phyloP scores from a whole-genome alignment of 2,888 invertebrate genomes.

The Idaea biselata region DNA sequence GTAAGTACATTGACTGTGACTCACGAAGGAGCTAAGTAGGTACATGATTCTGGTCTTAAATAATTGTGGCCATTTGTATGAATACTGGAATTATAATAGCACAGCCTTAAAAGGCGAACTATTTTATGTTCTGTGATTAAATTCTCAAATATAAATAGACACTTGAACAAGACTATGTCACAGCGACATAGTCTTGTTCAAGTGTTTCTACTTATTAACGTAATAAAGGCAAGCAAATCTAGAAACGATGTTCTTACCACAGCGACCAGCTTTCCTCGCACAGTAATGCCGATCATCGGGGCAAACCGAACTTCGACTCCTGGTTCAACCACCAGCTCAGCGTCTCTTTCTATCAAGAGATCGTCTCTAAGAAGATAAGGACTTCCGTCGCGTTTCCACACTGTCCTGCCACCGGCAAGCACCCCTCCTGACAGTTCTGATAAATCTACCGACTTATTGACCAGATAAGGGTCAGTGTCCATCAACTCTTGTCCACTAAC shows the following conservation, averaged over 20 bases:
- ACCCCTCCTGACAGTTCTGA: constrained; percentile 84
- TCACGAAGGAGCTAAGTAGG: constrained; percentile 9
- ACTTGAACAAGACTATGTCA: no score
- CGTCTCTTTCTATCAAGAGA: constrained; percentile 88
- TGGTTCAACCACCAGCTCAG: constrained; percentile 91
- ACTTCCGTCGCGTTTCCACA: constrained; percentile 81
- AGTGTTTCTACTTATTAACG: not conserved
- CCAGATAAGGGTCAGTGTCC: constrained; percentile 64
- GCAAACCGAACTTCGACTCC: constrained; percentile 95
- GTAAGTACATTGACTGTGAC: constrained; percentile 7
- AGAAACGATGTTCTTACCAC: constrained; percentile 84
- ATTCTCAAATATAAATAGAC: no score
- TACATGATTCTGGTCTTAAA: constrained; percentile 10
- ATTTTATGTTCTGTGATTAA: no score
- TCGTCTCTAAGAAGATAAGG: constrained; percentile 91
- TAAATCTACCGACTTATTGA: constrained; percentile 64
- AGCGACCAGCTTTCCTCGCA: constrained; percentile 93
- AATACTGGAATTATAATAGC: not conserved
- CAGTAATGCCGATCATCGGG: constrained; percentile 95
- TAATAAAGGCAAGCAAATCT: no score
- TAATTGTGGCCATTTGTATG: constrained; percentile 14
- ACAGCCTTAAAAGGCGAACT: not conserved
- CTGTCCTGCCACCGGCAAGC: constrained; percentile 79
- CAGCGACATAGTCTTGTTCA: not conserved
- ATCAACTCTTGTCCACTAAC: constrained; percentile 62